Conservation (phyloP, 2,797 vertebrate genomes). For the Urophycis tenuis region DNA sequence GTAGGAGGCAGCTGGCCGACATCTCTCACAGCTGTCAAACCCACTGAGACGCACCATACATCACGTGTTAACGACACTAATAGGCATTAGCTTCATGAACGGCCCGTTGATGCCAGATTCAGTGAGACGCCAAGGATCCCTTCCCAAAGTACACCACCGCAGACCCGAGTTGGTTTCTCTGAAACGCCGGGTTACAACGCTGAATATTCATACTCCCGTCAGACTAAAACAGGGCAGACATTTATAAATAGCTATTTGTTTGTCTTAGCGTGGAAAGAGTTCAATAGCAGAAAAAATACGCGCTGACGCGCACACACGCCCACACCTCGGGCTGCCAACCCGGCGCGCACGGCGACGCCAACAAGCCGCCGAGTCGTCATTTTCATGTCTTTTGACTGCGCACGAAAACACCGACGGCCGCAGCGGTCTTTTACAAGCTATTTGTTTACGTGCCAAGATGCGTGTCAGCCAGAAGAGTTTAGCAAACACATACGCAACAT, state of each 20-base stretch:
- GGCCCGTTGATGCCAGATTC: neutral
- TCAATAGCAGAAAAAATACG: neutral
- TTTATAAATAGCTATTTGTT: neutral
- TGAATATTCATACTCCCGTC: slow-evolving; percentile 6
- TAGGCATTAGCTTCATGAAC: neutral
- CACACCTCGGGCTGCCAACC: neutral
- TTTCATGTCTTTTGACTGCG: slow-evolving; percentile 3
- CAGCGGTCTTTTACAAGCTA: neutral
- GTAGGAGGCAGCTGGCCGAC: neutral
- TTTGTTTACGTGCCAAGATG: slow-evolving; percentile 1
- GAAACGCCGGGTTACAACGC: neutral
- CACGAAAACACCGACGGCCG: neutral
- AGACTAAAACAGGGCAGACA: neutral
- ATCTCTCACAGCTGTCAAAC: neutral
- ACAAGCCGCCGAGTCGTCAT: slow-evolving; percentile 2
- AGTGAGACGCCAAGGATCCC: neutral
- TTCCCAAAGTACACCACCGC: neutral
- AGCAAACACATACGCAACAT: slow-evolving; percentile 8
- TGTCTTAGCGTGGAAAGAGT: neutral
- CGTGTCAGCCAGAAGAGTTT: neutral
- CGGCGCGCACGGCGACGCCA: neutral
- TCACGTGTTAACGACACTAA: neutral
- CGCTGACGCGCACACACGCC: neutral
- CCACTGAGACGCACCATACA: neutral
- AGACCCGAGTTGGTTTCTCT: neutral